These are phyloP conservation scores for Drosophila chauvacae DNA, from an alignment of 1,140 invertebrate genomes.

Conservation along the genomic window DNA sequence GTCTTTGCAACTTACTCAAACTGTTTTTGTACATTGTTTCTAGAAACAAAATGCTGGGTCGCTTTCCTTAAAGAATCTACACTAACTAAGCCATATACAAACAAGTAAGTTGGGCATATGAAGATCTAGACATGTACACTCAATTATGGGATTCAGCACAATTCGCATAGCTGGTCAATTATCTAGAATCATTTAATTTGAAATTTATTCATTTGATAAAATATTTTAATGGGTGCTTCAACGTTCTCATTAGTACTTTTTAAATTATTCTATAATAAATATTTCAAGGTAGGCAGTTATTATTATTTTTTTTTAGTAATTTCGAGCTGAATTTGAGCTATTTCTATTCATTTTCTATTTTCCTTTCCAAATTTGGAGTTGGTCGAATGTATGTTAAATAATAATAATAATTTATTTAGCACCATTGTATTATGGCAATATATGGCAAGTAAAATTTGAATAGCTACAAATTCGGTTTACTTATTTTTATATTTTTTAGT, in stretches of 20 bases:
- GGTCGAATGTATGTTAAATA: not conserved
- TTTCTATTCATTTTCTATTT: no score
- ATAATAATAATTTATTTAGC: not conserved
- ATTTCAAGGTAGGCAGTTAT: no score
- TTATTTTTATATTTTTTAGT: not conserved
- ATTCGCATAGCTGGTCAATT: constrained; percentile 11
- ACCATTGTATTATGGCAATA: not conserved
- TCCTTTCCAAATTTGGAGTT: not conserved
- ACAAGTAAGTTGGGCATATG: constrained; percentile 7
- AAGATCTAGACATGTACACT: constrained; percentile 40
- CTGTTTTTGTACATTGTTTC: constrained; percentile 36
- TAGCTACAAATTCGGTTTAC: not conserved
- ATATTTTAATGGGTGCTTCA: not conserved
- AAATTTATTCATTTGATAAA: not conserved
- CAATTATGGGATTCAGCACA: constrained; percentile 18
- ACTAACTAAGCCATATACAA: constrained; percentile 44
- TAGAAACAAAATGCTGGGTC: constrained; percentile 27
- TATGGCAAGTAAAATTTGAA: not conserved
- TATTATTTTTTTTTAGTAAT: no score
- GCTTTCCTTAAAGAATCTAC: constrained; percentile 26
- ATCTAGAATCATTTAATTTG: not conserved
- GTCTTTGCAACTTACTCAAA: constrained; percentile 21
- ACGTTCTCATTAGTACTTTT: not conserved
- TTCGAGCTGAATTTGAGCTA: no score
- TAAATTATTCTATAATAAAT: no score